Conservation (phyloP, 2,113 vertebrate genomes). For the Gulo gulo region DNA sequence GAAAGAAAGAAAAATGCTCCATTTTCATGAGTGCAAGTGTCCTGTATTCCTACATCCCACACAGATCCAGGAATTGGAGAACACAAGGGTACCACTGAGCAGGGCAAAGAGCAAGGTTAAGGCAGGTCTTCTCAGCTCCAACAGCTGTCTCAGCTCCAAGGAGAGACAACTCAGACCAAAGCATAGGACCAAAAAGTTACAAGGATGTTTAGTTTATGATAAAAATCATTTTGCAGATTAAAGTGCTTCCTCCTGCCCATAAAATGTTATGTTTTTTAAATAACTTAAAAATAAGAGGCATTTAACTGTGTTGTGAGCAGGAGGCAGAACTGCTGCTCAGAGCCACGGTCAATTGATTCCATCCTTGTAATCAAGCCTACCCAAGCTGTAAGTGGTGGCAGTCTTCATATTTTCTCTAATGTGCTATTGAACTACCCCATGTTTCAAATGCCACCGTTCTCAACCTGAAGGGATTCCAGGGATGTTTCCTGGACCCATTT, state of each 20-base stretch:
- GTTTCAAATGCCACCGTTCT: background rate
- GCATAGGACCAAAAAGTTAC: constrained; percentile 70
- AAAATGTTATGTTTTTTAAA: constrained; percentile 70
- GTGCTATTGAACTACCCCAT: background rate
- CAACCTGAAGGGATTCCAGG: background rate
- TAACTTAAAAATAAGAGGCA: constrained; percentile 57
- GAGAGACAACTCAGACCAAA: constrained; percentile 59
- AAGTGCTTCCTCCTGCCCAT: constrained; percentile 70
- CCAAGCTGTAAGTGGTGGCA: background rate
- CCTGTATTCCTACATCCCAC: background rate
- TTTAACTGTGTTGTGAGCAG: constrained; percentile 46
- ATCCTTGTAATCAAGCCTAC: background rate
- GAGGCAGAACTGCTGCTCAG: background rate
- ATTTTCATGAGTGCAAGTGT: background rate
- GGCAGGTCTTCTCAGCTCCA: constrained; percentile 18
- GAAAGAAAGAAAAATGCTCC: background rate
- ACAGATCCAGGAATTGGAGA: background rate
- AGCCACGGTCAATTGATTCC: background rate
- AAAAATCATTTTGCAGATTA: constrained; percentile 71
- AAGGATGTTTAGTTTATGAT: constrained; percentile 74
- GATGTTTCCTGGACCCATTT: background rate
- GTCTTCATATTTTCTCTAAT: background rate
- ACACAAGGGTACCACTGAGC: background rate
- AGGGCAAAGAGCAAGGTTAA: background rate
- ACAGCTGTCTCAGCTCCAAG: constrained; percentile 66